Base-by-base conservation (phyloP, 2,113 vertebrate genomes). In the Clarias macrocephalus region DNA sequence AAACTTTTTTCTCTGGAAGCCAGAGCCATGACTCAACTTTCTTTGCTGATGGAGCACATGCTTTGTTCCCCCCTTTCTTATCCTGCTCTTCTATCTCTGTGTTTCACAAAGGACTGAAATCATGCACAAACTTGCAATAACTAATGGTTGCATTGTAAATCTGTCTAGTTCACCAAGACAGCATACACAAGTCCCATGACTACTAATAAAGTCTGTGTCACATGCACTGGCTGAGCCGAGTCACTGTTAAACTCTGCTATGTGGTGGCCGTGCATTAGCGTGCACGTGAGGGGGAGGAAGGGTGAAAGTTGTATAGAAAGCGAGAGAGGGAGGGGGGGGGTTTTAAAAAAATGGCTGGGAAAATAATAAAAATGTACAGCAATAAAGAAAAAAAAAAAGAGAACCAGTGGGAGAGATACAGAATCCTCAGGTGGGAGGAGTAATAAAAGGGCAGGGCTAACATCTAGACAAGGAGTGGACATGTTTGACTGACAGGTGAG, bases 401-500 rank as follows among this genome's bases (percentile, higher is more conserved):
- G 23, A 83, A 82, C 63, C 37, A 63, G 66, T 82, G 81, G 90
- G 80, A 66, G 57, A 89, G 30, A 63, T 77, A 60, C 48, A 65
- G 59, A 48, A 76, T 72, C 77, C 82, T 68, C n/a, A 80, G 82
- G 28, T 79, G 76, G 77, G 84, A 21, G 89, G 42, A 81, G 87
- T 60, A 19, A 73, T 25, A 3, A 15, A 59, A 90, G 91, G 89
- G 90, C 82, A 89, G 83, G 86, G 80, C 77, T 77, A 89, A 89
- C 72, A 87, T 91, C 28, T 90, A 83, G 75, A 42, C 87, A 83
- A 77, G 76, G 82, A 63, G 88, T 73, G 30, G 86, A 72, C 63
- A 83, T 91, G 92, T 93, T 54, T 86, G 84, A 90, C 81, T 88
- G 89, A 60, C 81, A 87, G 70, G 79, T 84, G 76, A 79, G 90